A percentile compares a stretch with the other conserved stretches of the same genome.
phyloP scores from a whole-genome alignment of 2,113 vertebrate species.

The Apaloderma vittatum region DNA sequence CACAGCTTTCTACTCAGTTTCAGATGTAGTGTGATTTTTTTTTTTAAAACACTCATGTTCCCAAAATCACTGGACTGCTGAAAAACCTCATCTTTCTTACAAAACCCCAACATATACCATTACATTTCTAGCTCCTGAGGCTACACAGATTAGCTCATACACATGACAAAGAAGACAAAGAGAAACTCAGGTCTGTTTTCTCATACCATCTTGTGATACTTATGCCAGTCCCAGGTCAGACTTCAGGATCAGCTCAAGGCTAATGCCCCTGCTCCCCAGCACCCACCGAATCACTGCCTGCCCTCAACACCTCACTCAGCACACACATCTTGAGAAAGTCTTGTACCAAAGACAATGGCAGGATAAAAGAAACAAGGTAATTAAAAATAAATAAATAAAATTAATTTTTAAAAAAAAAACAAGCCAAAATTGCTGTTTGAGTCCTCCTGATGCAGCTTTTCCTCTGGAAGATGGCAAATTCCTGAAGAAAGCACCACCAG shows the following conservation, averaged over 20 bases:
- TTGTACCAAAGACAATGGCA: not conserved
- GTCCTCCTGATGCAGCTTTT: not conserved
- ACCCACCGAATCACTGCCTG: not conserved
- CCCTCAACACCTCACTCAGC: not conserved
- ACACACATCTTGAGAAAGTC: not conserved
- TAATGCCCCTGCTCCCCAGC: not conserved
- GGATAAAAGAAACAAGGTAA: not conserved
- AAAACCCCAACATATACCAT: rapidly evolving
- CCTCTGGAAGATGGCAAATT: not conserved
- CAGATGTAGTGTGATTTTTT: not conserved
- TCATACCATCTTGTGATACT: not conserved
- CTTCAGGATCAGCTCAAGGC: not conserved
- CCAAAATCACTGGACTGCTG: not conserved
- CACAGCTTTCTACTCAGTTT: not conserved
- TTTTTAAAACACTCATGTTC: not conserved
- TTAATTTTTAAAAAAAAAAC: no score
- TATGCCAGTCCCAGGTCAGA: not conserved
- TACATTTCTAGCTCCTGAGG: not conserved
- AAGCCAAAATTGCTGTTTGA: not conserved
- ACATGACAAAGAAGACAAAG: not conserved
- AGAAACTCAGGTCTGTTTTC: not conserved
- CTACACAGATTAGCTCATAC: not conserved
- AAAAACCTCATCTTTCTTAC: not conserved
- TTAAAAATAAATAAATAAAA: not conserved
- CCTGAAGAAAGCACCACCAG: not conserved